Conservation (phyloP, 1,140 invertebrate genomes). For the Lethocerus indicus region DNA sequence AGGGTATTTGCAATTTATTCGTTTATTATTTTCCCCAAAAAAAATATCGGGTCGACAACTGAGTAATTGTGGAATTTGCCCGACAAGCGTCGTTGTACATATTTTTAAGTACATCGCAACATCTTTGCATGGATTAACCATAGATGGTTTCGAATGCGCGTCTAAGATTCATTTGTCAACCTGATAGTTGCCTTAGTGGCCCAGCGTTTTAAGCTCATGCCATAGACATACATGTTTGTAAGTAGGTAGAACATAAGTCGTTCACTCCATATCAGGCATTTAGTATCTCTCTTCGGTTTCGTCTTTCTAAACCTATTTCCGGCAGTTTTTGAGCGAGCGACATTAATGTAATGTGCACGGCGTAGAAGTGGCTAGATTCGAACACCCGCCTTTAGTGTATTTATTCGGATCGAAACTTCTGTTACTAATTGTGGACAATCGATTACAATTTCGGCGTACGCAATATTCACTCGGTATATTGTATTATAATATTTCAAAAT, state of each 20-base stretch:
- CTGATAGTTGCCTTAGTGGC: not conserved
- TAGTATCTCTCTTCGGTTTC: too few species aligned
- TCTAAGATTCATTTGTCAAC: not conserved
- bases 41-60: too few species aligned
- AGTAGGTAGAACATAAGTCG: too few species aligned
- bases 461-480: not conserved
- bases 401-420: not conserved
- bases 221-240: too few species aligned
- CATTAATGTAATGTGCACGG: too few species aligned
- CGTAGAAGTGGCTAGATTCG: not conserved
- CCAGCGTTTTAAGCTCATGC: too few species aligned
- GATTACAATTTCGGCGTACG: not conserved
- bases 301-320: too few species aligned
- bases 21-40: too few species aligned
- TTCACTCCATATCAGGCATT: too few species aligned
- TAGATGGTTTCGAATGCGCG: not conserved
- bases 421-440: not conserved
- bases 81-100: not conserved
- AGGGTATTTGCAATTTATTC: constrained; percentile 22
- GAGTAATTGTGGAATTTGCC: not conserved
- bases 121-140: not conserved
- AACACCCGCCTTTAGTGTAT: not conserved
- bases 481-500: not conserved
- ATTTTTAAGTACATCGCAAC: not conserved
- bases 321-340: too few species aligned